Base-by-base conservation (phyloP, 1,140 invertebrate genomes). In the Lerema accius region DNA sequence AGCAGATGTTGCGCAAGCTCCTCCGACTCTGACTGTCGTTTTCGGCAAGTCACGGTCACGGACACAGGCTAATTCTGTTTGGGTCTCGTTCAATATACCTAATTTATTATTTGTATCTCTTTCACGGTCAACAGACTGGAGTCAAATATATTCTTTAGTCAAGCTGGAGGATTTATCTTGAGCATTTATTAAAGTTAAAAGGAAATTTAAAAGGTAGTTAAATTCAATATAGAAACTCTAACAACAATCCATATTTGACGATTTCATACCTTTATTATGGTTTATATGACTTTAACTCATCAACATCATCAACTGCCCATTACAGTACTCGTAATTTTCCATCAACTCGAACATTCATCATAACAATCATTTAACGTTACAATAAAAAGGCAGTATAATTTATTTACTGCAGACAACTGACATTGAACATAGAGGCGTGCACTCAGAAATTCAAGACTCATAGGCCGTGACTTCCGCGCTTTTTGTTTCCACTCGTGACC, bases 1-100 rank as follows among this genome's bases (percentile, higher is more conserved):
- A 56, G 45, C 56, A 23, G 19, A 3, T 23, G 19, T 72, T 67
- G 69, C 76, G 73, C 73, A 71, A 71, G 63, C 60, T 46, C 69
- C 73, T 79, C 80, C 71, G 78, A 71, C 83, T 83, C 63, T 50
- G 61, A 46, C 81, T 80, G 76, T 84, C 81, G 64, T 61, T 84
- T 84, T 86, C 80, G 76, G 78, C 75, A 13, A 37, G 67, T 76
- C 80, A 80, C 79, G 79, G 82, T 84, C 84, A 86, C 69, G 84
- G 84, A 71, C 82, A 78, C 70, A 71, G 70, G 69, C 61, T 56
- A 13, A 51, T 48, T 19, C 50, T 53, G 61, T 71, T 76, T 82
- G 73, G 78, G 71, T 71, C 67, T n/a, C 69, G 64, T 77, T 46
- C 63, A 51, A 68, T 26, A 66, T 66, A 23, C 19, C 19, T 69